A percentile compares a stretch with the other conserved stretches of the same genome.
These are phyloP conservation scores for Rhopalosiphum padi DNA, from an alignment of 1,140 invertebrate species.

Conservation along the genomic window DNA sequence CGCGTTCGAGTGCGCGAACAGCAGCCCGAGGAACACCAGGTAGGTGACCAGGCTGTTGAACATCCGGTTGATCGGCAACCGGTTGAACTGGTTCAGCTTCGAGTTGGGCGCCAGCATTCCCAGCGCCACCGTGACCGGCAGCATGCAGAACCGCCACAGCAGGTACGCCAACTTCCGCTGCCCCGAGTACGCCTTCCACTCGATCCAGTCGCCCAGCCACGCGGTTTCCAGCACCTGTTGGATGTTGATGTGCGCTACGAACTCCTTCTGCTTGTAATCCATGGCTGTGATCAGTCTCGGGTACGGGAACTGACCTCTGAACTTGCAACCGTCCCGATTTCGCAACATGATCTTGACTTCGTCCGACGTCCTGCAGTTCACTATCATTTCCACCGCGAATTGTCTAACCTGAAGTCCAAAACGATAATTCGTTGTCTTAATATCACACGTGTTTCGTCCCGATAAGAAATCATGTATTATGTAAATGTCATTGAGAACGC, in stretches of 20 bases:
- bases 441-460: not conserved
- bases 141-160: conserved; percentile 64
- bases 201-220: conserved; percentile 69
- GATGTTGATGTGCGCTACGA: conserved; percentile 77
- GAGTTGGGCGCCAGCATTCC: conserved; percentile 65
- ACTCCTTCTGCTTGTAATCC: conserved; percentile 76
- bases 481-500: too few species aligned
- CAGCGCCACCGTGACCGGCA: conserved; percentile 66
- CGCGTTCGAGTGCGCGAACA: conserved; percentile 68
- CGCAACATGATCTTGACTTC: conserved; percentile 75
- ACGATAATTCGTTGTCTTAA: not conserved
- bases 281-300: conserved; percentile 75
- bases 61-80: conserved; percentile 69
- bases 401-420: conserved; percentile 65
- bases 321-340: conserved; percentile 64
- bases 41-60: conserved; percentile 71
- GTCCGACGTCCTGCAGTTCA: conserved; percentile 70
- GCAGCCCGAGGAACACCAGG: conserved; percentile 69
- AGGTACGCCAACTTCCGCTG: conserved; percentile 63
- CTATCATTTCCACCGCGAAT: conserved; percentile 72
- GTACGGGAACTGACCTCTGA: conserved; percentile 64
- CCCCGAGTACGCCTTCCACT: conserved; percentile 66
- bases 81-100: conserved; percentile 63
- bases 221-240: conserved; percentile 68
- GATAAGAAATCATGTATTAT: too few species aligned